phyloP scores from a whole-genome alignment of 2,888 invertebrate species.

The Caenorhabditis macrosperma region DNA sequence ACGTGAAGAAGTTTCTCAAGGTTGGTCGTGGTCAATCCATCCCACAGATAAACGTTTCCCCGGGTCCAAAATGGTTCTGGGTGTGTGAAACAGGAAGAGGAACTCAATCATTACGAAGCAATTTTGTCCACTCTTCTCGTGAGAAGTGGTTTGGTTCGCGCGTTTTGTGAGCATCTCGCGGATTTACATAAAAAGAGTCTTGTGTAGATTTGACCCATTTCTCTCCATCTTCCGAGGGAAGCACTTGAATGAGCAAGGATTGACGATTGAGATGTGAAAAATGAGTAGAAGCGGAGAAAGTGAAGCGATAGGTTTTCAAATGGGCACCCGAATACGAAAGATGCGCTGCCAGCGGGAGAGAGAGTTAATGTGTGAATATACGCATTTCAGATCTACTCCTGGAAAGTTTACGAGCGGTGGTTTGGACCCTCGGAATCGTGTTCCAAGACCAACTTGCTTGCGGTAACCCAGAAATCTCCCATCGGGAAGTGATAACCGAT shows the following conservation, averaged over 20 bases:
- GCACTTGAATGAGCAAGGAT: not conserved
- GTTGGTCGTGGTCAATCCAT: too few species aligned
- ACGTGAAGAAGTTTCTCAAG: conserved; percentile 73
- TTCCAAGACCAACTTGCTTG: conserved; percentile 61
- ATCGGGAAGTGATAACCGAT: not conserved
- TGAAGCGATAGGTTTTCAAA: not conserved
- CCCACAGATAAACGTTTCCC: not conserved
- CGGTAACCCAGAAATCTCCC: conserved; percentile 10
- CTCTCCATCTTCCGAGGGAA: not conserved
- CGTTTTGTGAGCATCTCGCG: not conserved
- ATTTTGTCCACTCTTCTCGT: conserved; percentile 11
- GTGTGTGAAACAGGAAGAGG: conserved; percentile 37
- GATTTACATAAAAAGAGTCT: conserved; percentile 4
- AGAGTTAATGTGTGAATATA: not conserved
- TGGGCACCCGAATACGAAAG: too few species aligned
- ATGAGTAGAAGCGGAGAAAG: not conserved
- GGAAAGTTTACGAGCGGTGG: conserved; percentile 77
- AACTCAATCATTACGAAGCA: conserved; percentile 45
- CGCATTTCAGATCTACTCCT: conserved; percentile 71
- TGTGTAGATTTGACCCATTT: not conserved
- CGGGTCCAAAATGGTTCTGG: not conserved
- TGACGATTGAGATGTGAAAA: not conserved
- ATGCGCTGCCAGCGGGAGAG: too few species aligned
- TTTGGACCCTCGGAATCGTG: conserved; percentile 66
- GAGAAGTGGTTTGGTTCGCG: not conserved